Base-by-base conservation (phyloP, 2,113 vertebrate genomes). In the Apodemus sylvaticus region DNA sequence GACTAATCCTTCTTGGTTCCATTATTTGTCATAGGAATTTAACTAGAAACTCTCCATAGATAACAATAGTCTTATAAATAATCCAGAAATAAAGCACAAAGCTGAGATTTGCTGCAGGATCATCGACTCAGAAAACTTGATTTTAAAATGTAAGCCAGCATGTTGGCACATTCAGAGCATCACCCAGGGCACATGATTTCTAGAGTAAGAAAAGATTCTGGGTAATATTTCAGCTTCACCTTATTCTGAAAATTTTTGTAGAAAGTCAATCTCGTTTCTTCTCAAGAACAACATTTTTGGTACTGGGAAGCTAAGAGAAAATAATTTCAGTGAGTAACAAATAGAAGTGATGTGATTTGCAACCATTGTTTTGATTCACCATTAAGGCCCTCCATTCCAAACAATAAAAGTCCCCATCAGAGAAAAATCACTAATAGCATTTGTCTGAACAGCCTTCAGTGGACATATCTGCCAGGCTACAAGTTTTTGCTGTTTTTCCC, bases 371-470 rank as follows among this genome's bases (percentile, higher is more conserved):
- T 7, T 19, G 31, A 9, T 62, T 34, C 26, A 51, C 51, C 8
- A 3, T 22, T 22, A 34, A 26, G 60, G 2, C 5, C 39, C 11
- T 81, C 8, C 31, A 71, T 31, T 89, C 34, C 8, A 14, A 17
- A 3, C 17, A 16, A 16, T 48, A 4, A 3, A 36, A n/a, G 55
- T 29, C 1, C 16, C 24, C 4, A 48, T 20, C 7, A 6, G 7
- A 70, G 62, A 81, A 58, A n/a, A 55, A 26, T 42, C n/a, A 4
- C 77, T 77, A 79, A 55, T 8, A 70, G 9, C 9, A 48, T 39
- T 48, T n/a, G 12, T 79, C 19, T 88, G 22, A 53, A 71, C 51
- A 53, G 53, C 36, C 2, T 12, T 22, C 20, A 79, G 1, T 19
- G 68, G n/a, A 29, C 64, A 81, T n/a, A 12, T 20, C 20, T 58